Conservation (phyloP, 2,797 vertebrate species). For the Rhinella marina region DNA sequence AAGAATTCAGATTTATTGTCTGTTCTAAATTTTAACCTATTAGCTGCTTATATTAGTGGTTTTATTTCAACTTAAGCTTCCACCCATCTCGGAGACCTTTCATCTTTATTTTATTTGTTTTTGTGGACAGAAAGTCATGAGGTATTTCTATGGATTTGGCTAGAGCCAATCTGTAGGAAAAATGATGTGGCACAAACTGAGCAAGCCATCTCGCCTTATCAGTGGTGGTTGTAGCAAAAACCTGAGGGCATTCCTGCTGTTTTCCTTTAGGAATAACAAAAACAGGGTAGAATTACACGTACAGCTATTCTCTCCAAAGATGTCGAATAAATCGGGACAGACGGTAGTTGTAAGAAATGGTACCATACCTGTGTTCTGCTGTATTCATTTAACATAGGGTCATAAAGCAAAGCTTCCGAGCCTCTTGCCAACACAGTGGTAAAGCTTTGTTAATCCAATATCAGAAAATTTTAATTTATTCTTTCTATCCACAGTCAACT, state of each 20-base stretch:
- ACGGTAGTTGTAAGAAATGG: neutral
- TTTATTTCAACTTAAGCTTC: neutral
- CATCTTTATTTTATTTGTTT: neutral
- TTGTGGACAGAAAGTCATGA: neutral
- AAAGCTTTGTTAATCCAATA: constrained; percentile 63
- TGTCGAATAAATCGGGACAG: constrained; percentile 1
- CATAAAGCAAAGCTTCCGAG: neutral
- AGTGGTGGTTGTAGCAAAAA: neutral
- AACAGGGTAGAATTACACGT: constrained; percentile 31
- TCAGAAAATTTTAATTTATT: constrained; percentile 35
- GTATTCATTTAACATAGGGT: neutral
- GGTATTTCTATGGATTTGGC: neutral
- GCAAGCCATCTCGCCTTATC: neutral
- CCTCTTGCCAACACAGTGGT: constrained; percentile 15
- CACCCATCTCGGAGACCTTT: neutral
- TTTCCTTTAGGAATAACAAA: constrained; percentile 22
- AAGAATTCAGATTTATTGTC: neutral
- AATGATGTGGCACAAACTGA: constrained; percentile 1
- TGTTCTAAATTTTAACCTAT: neutral
- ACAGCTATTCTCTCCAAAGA: constrained; percentile 43
- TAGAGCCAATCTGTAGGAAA: neutral
- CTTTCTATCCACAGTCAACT: constrained; percentile 25
- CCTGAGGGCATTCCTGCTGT: neutral
- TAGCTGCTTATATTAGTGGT: neutral
- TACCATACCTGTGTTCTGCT: constrained; percentile 25